Conservation (phyloP, 2,113 vertebrate species). For the Oncorhynchus masou region DNA sequence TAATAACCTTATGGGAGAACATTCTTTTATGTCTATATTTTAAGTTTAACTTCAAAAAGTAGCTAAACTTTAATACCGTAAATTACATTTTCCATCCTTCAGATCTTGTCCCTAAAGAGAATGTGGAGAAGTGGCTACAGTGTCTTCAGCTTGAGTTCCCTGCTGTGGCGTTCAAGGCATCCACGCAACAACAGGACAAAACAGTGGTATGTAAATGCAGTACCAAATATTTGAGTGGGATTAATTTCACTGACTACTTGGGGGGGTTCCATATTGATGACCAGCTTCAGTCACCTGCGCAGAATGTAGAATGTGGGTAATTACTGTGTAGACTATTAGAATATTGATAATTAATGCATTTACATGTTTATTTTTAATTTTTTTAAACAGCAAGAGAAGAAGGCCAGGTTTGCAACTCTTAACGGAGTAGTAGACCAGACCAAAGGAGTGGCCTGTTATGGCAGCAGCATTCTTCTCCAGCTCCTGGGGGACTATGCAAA, state of each 20-base stretch:
- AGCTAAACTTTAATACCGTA: not conserved
- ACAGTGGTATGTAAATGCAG: constrained; percentile 62
- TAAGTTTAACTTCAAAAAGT: not conserved
- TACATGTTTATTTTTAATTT: not conserved
- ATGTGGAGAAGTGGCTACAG: constrained; percentile 81
- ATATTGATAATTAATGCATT: not conserved
- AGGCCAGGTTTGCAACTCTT: constrained; percentile 48
- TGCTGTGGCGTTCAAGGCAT: constrained; percentile 86
- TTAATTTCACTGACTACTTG: not conserved
- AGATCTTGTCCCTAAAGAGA: constrained; percentile 93
- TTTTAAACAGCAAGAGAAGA: constrained; percentile 69
- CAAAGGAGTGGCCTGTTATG: constrained; percentile 69
- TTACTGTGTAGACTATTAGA: not conserved
- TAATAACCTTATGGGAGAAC: constrained; percentile 45
- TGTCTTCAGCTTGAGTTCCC: constrained; percentile 86
- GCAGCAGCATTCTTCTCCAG: constrained; percentile 74
- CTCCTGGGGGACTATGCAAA: constrained; percentile 69
- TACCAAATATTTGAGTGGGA: not conserved
- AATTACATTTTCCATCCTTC: constrained; percentile 10
- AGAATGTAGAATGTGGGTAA: not conserved
- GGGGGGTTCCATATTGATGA: not conserved
- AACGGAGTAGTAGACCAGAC: constrained; percentile 61
- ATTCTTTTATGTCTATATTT: not conserved
- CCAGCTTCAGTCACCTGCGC: not conserved
- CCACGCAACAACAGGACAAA: constrained; percentile 73